phyloP scores from a whole-genome alignment of 2,113 vertebrate genomes.

The Rhynchopsitta pachyrhyncha region DNA sequence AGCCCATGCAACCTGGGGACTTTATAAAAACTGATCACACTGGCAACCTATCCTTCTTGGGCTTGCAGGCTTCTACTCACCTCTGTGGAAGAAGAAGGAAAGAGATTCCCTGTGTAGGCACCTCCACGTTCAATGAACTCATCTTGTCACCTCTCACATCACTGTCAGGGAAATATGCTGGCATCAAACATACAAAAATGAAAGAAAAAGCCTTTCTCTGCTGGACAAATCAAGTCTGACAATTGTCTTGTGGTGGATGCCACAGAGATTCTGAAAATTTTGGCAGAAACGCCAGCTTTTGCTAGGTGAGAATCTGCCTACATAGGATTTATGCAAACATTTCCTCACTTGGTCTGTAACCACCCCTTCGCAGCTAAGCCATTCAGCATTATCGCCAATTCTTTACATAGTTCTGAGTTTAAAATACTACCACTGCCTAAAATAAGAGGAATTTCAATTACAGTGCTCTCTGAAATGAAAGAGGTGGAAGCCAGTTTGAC shows the following conservation, averaged over 20 bases:
- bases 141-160: neutral
- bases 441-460: conserved; percentile 45
- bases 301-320: conserved; percentile 66
- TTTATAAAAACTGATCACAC: neutral
- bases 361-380: conserved; percentile 23
- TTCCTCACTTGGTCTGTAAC: conserved; percentile 51
- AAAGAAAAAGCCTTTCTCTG: conserved; percentile 27
- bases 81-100: neutral
- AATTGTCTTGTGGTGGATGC: conserved; percentile 27
- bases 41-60: neutral
- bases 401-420: conserved; percentile 46
- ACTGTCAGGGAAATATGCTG: neutral
- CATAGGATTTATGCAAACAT: conserved; percentile 59
- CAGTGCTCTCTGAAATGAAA: conserved; percentile 13
- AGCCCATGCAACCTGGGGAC: neutral
- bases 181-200: neutral
- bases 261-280: conserved; percentile 47
- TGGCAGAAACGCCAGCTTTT: conserved; percentile 19
- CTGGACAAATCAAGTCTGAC: conserved; percentile 22
- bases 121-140: neutral
- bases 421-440: conserved; percentile 46
- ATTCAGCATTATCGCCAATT: neutral
- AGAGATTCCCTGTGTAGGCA: neutral
- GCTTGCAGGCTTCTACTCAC: conserved; percentile 36
- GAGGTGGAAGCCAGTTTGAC: conserved; percentile 33